phyloP scores from a whole-genome alignment of 2,113 vertebrate genomes.

The Rhegmatorhina hoffmannsi region DNA sequence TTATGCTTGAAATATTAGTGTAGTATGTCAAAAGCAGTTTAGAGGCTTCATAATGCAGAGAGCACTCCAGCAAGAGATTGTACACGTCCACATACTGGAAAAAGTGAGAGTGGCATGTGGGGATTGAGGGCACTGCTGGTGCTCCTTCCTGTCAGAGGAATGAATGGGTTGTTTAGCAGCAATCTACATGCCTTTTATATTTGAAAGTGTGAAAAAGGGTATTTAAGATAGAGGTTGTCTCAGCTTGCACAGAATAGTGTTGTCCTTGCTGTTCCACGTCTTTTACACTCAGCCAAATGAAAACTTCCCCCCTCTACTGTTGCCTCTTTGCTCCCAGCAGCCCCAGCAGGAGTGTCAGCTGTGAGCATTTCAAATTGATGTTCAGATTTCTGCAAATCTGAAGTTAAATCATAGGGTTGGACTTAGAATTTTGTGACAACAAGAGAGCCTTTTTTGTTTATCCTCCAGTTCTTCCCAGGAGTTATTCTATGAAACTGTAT shows the following conservation, averaged over 20 bases:
- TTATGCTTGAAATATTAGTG: background rate
- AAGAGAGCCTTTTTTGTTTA: background rate
- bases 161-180: background rate
- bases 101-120: background rate
- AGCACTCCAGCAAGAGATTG: background rate
- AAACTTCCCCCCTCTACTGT: background rate
- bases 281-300: background rate
- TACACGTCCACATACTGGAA: background rate
- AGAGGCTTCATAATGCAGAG: background rate
- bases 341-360: accelerated
- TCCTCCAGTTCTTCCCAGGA: background rate
- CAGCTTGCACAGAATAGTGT: accelerated
- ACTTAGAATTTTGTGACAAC: background rate
- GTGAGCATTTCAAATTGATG: background rate
- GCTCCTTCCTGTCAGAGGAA: background rate
- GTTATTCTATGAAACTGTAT: background rate
- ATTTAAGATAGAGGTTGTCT: background rate
- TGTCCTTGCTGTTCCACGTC: background rate
- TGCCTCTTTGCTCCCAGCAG: background rate
- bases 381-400: background rate
- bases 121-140: background rate
- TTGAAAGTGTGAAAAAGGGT: background rate
- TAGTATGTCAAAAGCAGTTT: background rate
- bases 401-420: background rate
- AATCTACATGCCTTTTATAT: background rate